Evolutionary conservation across 1,140 invertebrate species (phyloP), one percentile per base, ranked within the genome.

Genomic region (Gonatopus flavifemur): DNA sequence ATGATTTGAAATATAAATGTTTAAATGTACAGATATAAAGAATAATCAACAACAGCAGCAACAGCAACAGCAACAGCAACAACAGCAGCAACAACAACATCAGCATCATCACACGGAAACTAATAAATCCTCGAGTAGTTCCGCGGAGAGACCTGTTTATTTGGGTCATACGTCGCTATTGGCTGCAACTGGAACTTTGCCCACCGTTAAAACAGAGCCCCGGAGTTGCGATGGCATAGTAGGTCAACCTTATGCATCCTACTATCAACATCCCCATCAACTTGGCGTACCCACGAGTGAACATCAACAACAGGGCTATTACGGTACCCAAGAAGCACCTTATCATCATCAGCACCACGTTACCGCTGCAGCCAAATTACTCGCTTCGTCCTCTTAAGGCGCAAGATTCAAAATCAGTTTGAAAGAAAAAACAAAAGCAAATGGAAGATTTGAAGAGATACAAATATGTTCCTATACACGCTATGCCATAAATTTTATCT

Each of bases 281-380:
- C 57, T 77, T 0, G 64, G 63, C n/a, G 65, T 67, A 3, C 52
- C 72, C 4, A 66, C 65, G 35, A 75, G 66, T 46, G 74, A 78
- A 37, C 74, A 77, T 33, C 74, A 77, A 48, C 75, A 71, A 20
- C 67, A 64, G 49, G 69, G 62, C 15, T 77, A 77, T 15, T 74
- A 74, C 36, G 59, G 68, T 12, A 53, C 69, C 5, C 76, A 78
- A 32, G 76, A 78, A 42, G 68, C 73, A 2, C 66, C 76, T 1
- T 90, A 89, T 72, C 86, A 89, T 70, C 88, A 90, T 70, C 88
- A 90, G 67, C 87, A 89, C 63, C 88, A 89, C 74, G 87, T 90
- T 28, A 89, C 88, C 13, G 86, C 87, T 32, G 85, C 88, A 32
- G 87, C 88, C 15, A 90, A 90, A 64, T 75, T 89, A 42, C 86